Percentiles rank a stretch among this genome's conserved stretches.
Conservation (phyloP, 1,140 invertebrate species). For the Dendrolimus punctatus region DNA sequence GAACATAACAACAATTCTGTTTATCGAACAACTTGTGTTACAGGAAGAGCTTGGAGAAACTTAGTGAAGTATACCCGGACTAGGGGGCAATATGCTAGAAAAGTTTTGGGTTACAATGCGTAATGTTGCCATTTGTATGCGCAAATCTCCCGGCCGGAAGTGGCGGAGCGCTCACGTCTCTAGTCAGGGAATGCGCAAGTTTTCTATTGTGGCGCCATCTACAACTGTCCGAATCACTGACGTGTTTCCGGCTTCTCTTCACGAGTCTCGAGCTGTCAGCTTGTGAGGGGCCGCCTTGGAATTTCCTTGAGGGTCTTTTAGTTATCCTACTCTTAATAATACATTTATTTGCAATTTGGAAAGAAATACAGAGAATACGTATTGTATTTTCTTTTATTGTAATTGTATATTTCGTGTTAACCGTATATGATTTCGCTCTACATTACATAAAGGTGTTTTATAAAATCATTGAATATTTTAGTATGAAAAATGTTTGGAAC, state of each 20-base stretch:
- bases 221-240: slow-evolving; percentile 60
- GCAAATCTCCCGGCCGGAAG: slow-evolving; percentile 56
- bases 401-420: no score
- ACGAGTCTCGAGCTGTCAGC: slow-evolving; percentile 63
- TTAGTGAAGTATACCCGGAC: slow-evolving; percentile 43
- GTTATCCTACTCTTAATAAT: slow-evolving; percentile 42
- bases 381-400: no score
- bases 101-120: slow-evolving; percentile 68
- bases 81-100: slow-evolving; percentile 50
- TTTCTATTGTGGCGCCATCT: slow-evolving; percentile 64
- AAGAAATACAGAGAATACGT: slow-evolving; percentile 6
- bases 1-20: slow-evolving; percentile 29
- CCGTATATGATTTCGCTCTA: no score
- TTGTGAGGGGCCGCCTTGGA: slow-evolving; percentile 44
- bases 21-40: slow-evolving; percentile 45
- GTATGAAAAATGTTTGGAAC: no score
- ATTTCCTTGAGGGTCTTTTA: slow-evolving; percentile 64
- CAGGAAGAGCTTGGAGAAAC: slow-evolving; percentile 41
- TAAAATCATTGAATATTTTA: no score
- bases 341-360: slow-evolving; percentile 43
- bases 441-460: no score
- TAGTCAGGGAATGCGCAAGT: slow-evolving; percentile 39
- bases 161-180: slow-evolving; percentile 31
- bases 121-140: slow-evolving; percentile 70
- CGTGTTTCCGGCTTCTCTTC: slow-evolving; percentile 63